Conservation (phyloP, 1,140 invertebrate species). For the Melipona quadrifasciata region DNA sequence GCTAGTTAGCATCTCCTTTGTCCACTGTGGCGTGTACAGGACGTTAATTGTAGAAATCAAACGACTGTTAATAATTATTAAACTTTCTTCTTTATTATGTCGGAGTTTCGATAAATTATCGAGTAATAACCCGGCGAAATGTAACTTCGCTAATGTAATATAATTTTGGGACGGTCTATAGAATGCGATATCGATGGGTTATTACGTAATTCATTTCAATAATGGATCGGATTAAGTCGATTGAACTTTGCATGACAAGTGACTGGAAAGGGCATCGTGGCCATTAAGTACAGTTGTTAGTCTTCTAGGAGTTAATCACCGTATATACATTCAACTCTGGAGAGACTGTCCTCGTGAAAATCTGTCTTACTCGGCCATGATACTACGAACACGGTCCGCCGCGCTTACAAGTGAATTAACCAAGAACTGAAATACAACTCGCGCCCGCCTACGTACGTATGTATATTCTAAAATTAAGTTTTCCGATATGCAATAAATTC, state of each 20-base stretch:
- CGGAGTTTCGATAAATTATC: not conserved
- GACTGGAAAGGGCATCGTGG: not conserved
- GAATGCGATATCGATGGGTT: not conserved
- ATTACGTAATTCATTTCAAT: constrained; percentile 8
- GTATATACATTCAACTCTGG: constrained; percentile 42
- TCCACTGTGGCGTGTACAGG: not conserved
- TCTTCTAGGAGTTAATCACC: constrained; percentile 40
- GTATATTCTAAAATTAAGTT: constrained; percentile 10
- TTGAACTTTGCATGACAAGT: constrained; percentile 15
- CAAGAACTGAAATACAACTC: constrained; percentile 21
- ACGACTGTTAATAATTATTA: not conserved
- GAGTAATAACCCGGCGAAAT: too few species aligned
- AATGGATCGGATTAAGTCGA: constrained; percentile 30
- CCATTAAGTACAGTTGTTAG: not conserved
- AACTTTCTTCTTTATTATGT: not conserved
- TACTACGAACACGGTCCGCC: constrained; percentile 3
- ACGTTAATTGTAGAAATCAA: not conserved
- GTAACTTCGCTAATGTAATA: not conserved
- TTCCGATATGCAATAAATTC: not conserved
- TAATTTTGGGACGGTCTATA: not conserved
- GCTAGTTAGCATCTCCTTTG: not conserved
- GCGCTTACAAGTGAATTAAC: constrained; percentile 26
- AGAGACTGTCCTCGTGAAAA: constrained; percentile 27
- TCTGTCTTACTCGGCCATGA: constrained; percentile 15
- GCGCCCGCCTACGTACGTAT: not conserved